A percentile compares a stretch with the other conserved stretches of the same genome.
Evolutionary conservation across 2,797 vertebrate species (phyloP).

Genomic region (Threskiornis aethiopicus): DNA sequence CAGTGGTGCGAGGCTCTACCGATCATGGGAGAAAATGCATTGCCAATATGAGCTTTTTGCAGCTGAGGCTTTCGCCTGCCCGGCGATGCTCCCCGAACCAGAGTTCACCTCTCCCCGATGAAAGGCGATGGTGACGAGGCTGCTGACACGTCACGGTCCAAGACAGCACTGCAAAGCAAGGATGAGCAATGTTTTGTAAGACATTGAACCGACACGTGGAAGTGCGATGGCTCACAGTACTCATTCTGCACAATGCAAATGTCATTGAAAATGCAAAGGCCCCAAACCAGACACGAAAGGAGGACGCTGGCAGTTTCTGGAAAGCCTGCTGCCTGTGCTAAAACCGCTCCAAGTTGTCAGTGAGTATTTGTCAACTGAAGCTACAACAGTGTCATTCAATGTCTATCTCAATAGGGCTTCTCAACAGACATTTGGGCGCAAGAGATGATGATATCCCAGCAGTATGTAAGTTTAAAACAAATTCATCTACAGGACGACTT

Average conservation of each 20-base stretch:
- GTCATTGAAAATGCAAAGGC: background rate
- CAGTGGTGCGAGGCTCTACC: rapidly evolving
- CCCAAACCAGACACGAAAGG: background rate
- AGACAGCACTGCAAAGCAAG: background rate
- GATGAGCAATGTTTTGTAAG: background rate
- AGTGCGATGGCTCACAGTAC: background rate
- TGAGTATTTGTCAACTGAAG: background rate
- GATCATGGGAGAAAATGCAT: background rate
- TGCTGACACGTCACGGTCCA: background rate
- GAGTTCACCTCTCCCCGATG: background rate
- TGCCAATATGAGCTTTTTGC: background rate
- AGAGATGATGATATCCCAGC: background rate
- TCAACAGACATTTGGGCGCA: background rate
- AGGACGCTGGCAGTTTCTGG: background rate
- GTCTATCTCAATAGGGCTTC: background rate
- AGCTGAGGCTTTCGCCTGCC: background rate
- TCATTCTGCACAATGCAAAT: background rate
- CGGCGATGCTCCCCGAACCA: rapidly evolving
- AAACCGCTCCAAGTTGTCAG: background rate
- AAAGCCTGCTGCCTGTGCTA: background rate
- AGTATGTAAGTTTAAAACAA: background rate
- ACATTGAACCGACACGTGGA: background rate
- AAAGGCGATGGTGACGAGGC: background rate
- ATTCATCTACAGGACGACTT: background rate
- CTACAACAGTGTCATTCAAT: background rate